Evolutionary conservation across 2,888 invertebrate genomes (phyloP).

Genomic region (Drosophila anomelani): DNA sequence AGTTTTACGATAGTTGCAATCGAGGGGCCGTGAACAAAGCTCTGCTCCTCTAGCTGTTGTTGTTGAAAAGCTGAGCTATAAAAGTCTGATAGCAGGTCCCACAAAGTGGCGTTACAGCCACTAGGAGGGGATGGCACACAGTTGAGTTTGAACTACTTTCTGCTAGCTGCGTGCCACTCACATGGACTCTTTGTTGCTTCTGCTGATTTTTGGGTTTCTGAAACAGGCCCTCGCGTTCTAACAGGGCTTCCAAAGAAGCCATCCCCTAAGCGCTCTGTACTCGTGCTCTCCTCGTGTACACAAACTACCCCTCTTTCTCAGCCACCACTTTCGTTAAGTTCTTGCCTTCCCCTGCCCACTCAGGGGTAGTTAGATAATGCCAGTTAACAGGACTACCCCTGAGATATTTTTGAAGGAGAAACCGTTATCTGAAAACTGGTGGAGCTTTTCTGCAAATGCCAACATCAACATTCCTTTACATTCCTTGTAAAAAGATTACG

Average conservation of each 20-base stretch:
- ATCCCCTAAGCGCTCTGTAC: slow-evolving; percentile 13
- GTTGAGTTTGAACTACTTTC: not conserved
- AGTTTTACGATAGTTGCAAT: slow-evolving; percentile 54
- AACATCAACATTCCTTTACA: too few relatives aligned
- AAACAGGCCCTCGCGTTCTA: slow-evolving; percentile 14
- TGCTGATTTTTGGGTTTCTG: not conserved
- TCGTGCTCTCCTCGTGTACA: slow-evolving; percentile 7
- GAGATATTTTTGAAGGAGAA: slow-evolving; percentile 10
- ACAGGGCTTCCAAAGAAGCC: slow-evolving; percentile 9
- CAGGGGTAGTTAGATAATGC: slow-evolving; percentile 71
- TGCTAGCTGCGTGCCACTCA: slow-evolving; percentile 1
- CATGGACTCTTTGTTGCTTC: not conserved
- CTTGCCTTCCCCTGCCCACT: slow-evolving; percentile 37
- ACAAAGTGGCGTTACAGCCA: slow-evolving; percentile 55
- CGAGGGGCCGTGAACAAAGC: slow-evolving; percentile 61
- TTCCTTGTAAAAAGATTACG: too few relatives aligned
- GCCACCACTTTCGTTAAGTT: slow-evolving; percentile 61
- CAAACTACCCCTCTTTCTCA: slow-evolving; percentile 38
- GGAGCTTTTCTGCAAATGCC: slow-evolving; percentile 7
- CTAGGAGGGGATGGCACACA: not conserved
- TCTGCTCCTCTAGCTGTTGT: slow-evolving; percentile 23
- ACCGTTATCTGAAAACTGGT: not conserved
- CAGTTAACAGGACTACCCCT: slow-evolving; percentile 36
- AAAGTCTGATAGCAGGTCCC: slow-evolving; percentile 48
- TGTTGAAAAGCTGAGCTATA: slow-evolving; percentile 53